phyloP scores from a whole-genome alignment of 2,113 vertebrate species.

The Muscicapa adusta region DNA sequence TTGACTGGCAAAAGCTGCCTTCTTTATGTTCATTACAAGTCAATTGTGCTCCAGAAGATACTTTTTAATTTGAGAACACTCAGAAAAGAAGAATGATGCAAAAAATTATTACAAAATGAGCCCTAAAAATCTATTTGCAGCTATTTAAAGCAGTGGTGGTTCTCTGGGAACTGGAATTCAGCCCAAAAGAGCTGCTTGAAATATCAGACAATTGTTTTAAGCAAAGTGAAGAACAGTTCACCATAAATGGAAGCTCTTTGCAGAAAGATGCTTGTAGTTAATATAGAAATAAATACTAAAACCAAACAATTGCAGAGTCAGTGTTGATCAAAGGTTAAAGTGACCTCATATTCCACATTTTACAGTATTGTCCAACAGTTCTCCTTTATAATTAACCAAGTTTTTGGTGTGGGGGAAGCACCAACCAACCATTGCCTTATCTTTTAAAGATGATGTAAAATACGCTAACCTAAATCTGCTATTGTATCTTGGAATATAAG shows the following conservation, averaged over 20 bases:
- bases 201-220: not conserved
- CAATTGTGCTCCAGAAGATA: not conserved
- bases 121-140: not conserved
- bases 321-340: not conserved
- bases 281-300: not conserved
- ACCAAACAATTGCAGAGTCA: not conserved
- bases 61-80: not conserved
- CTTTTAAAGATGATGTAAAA: conserved; percentile 59
- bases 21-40: not conserved
- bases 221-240: not conserved
- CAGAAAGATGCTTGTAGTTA: not conserved
- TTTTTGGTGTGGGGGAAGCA: not conserved
- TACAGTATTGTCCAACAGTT: not conserved
- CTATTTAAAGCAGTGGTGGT: not conserved
- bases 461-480: conserved; percentile 49
- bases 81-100: not conserved
- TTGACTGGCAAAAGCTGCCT: not conserved
- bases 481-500: conserved; percentile 64
- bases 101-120: not conserved
- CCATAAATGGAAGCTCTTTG: not conserved
- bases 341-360: not conserved
- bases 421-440: not conserved
- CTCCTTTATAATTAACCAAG: not conserved
- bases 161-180: conserved; percentile 5
- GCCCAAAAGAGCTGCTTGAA: not conserved